A percentile compares a stretch with the other conserved stretches of the same genome.
These are phyloP conservation scores for Diaphora mendica DNA, from an alignment of 2,888 invertebrate species.

Conservation along the genomic window DNA sequence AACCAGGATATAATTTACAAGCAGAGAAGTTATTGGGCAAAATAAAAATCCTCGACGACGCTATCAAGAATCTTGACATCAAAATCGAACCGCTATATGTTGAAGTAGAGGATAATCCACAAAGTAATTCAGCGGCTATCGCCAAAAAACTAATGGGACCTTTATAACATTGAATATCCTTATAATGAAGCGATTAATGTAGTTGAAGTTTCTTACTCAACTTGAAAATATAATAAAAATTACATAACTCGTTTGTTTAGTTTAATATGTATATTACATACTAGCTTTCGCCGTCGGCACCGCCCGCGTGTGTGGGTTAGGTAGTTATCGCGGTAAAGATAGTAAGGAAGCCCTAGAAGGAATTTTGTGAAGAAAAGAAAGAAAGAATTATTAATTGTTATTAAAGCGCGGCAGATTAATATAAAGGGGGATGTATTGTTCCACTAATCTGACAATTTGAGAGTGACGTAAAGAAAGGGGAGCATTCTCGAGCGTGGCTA, in stretches of 20 bases:
- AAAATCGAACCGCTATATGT: slow-evolving; percentile 70
- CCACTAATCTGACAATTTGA: too few species aligned
- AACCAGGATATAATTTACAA: slow-evolving; percentile 88
- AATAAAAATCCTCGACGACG: slow-evolving; percentile 79
- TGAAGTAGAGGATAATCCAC: slow-evolving; percentile 22
- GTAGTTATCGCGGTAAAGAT: too few species aligned
- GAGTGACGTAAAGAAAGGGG: too few species aligned
- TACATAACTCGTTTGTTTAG: not conserved
- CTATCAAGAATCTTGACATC: slow-evolving; percentile 73
- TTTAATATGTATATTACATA: not conserved
- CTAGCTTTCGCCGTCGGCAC: too few species aligned
- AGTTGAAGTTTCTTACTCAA: not conserved
- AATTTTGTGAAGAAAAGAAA: too few species aligned
- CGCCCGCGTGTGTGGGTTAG: too few species aligned
- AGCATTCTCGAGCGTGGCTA: too few species aligned
- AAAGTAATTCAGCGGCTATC: slow-evolving; percentile 16
- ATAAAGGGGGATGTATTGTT: too few species aligned
- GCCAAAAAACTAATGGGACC: slow-evolving; percentile 8
- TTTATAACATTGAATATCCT: not conserved
- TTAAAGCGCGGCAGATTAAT: too few species aligned
- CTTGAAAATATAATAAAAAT: not conserved
- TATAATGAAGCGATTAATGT: not conserved
- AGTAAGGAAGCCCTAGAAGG: too few species aligned
- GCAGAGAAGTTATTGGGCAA: slow-evolving; percentile 83
- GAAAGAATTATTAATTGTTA: too few species aligned